Evolutionary conservation across 2,113 vertebrate species (phyloP).

Genomic region (Pseudonaja textilis): DNA sequence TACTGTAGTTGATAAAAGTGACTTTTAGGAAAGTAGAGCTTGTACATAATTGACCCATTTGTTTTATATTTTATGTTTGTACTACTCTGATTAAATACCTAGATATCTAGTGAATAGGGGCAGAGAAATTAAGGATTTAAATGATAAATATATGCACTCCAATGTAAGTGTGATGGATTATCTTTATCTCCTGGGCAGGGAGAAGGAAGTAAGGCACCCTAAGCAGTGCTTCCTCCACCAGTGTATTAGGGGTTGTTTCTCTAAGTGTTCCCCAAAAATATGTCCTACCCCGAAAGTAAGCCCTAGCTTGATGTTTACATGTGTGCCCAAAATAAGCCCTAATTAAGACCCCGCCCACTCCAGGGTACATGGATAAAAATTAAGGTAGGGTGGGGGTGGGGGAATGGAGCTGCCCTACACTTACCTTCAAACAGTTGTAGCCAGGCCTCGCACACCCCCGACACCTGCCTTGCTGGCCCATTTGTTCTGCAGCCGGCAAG

Average conservation of each 20-base stretch:
- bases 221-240: neutral
- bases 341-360: too few species aligned
- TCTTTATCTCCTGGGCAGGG: neutral
- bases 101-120: neutral
- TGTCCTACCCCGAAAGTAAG: too few species aligned
- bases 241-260: neutral
- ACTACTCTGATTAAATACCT: neutral
- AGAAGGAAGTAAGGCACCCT: neutral
- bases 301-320: too few species aligned
- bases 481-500: too few species aligned
- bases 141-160: neutral
- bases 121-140: neutral
- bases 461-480: too few species aligned
- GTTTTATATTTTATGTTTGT: neutral
- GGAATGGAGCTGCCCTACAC: too few species aligned
- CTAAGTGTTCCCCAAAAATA: too few species aligned
- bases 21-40: neutral
- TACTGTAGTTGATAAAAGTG: neutral
- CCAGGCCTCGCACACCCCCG: too few species aligned
- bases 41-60: neutral
- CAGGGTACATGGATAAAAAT: too few species aligned
- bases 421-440: too few species aligned
- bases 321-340: too few species aligned
- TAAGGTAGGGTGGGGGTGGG: too few species aligned
- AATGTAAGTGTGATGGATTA: neutral